Evolutionary conservation across 1,140 invertebrate genomes (phyloP).

Genomic region (Mercenaria mercenaria): DNA sequence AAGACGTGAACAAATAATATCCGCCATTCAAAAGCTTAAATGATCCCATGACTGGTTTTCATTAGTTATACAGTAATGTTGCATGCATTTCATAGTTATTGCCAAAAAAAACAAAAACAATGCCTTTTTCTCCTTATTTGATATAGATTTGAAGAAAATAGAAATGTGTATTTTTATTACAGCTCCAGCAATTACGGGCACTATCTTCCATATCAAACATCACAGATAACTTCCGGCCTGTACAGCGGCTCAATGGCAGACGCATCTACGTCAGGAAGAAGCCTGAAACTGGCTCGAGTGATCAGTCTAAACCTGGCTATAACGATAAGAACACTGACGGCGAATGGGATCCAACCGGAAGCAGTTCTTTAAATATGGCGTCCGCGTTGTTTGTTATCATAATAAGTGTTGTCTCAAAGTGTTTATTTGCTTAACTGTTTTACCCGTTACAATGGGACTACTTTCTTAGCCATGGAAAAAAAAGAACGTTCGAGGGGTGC

Average conservation of each 20-base stretch:
- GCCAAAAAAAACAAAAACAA: too few relatives aligned
- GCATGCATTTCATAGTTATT: too few relatives aligned
- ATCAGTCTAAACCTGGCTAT: neutral
- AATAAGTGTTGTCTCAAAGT: neutral
- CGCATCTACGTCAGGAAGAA: constrained; percentile 61
- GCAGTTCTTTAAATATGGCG: neutral
- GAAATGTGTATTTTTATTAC: constrained; percentile 23
- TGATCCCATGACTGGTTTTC: too few relatives aligned
- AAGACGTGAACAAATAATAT: too few relatives aligned
- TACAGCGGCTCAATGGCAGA: constrained; percentile 71
- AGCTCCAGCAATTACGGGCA: constrained; percentile 50
- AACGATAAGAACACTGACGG: neutral
- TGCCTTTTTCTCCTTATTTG: too few relatives aligned
- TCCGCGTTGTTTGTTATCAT: neutral
- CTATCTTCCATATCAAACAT: constrained; percentile 59
- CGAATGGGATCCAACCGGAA: neutral
- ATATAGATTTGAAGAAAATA: too few relatives aligned
- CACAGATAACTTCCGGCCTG: constrained; percentile 71
- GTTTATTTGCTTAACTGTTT: neutral
- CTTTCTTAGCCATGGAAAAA: too few relatives aligned
- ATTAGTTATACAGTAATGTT: too few relatives aligned
- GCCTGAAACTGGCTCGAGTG: neutral
- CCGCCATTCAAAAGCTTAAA: too few relatives aligned
- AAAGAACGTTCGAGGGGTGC: too few relatives aligned
- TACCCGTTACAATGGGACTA: too few relatives aligned